A percentile compares a stretch with the other conserved stretches of the same genome.
Evolutionary conservation across 2,113 vertebrate genomes (phyloP).

Genomic region (Tor tambroides): DNA sequence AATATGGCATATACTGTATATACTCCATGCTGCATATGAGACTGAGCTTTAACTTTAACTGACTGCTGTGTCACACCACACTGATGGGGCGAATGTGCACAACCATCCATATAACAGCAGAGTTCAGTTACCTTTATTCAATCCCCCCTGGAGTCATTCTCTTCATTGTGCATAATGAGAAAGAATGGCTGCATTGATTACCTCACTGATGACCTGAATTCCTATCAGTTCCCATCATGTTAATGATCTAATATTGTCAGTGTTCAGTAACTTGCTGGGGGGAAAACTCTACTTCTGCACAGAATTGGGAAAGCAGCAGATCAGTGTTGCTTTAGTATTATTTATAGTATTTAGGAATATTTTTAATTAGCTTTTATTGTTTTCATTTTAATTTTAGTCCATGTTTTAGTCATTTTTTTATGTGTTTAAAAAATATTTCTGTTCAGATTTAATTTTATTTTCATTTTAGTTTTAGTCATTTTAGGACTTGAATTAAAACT

Average conservation of each 20-base stretch:
- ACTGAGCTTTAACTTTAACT: neutral
- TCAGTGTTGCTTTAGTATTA: neutral
- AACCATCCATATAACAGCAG: slow-evolving; percentile 9
- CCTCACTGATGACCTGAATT: neutral
- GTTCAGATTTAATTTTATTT: too few relatives aligned
- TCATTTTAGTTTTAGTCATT: too few relatives aligned
- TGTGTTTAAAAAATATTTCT: too few relatives aligned
- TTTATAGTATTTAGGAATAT: neutral
- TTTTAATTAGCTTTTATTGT: neutral
- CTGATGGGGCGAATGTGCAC: neutral
- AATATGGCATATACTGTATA: slow-evolving; percentile 52
- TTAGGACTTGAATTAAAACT: too few relatives aligned
- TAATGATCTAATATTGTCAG: neutral
- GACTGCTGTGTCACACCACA: neutral
- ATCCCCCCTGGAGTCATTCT: slow-evolving; percentile 12
- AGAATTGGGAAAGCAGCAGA: neutral
- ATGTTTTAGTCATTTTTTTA: too few relatives aligned
- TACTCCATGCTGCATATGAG: slow-evolving; percentile 20
- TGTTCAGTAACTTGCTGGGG: neutral
- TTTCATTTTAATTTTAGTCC: too few relatives aligned
- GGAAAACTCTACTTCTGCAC: neutral
- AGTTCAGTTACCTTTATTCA: neutral
- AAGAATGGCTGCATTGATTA: slow-evolving; percentile 21
- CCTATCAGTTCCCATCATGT: neutral
- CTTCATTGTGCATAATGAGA: slow-evolving; percentile 12